phyloP scores from a whole-genome alignment of 2,113 vertebrate genomes.

The Engystomops pustulosus region DNA sequence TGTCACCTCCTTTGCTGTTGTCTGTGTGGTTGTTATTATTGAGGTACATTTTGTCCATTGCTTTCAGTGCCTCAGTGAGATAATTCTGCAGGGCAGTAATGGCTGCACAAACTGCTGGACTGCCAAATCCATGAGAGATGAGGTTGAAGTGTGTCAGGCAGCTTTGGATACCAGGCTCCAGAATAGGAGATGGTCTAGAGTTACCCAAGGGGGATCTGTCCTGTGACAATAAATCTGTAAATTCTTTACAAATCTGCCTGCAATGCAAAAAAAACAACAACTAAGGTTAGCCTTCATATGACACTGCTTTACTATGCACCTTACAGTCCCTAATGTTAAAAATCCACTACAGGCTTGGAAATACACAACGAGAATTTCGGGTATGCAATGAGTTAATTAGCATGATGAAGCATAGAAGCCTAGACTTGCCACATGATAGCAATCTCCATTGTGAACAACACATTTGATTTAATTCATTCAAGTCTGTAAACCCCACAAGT shows the following conservation, averaged over 20 bases:
- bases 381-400: not conserved
- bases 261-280: conserved; percentile 58
- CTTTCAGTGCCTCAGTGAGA: conserved; percentile 99
- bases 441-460: conserved; percentile 24
- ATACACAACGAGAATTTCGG: not conserved
- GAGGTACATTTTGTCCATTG: conserved; percentile 99
- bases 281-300: not conserved
- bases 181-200: conserved; percentile 95
- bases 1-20: conserved; percentile 95
- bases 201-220: conserved; percentile 98
- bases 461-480: conserved; percentile 25
- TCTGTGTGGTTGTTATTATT: conserved; percentile 98
- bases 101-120: conserved; percentile 95
- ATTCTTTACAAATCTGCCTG: conserved; percentile 99
- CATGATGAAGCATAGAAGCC: not conserved
- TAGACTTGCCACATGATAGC: not conserved
- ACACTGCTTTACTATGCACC: not conserved
- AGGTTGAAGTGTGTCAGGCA: conserved; percentile 99
- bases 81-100: conserved; percentile 99
- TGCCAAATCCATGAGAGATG: conserved; percentile 98
- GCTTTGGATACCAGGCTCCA: conserved; percentile 99
- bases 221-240: conserved; percentile 99
- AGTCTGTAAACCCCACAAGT: conserved; percentile 26
- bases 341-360: not conserved
- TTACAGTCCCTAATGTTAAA: too few species aligned